phyloP scores from a whole-genome alignment of 2,797 vertebrate species.

The Masticophis lateralis region DNA sequence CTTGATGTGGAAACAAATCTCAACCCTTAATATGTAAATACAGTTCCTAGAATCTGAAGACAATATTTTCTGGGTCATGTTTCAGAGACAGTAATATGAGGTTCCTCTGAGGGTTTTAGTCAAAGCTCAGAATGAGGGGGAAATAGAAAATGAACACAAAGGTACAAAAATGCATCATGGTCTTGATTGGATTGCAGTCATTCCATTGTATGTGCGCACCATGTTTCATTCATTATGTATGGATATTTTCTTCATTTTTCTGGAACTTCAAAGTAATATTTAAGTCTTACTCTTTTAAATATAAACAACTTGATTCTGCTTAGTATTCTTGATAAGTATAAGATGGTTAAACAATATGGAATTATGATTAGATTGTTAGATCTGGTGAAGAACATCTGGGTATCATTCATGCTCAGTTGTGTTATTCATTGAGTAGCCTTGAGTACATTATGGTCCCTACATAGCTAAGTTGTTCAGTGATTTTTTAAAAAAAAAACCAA shows the following conservation, averaged over 20 bases:
- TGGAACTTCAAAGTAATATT: slow-evolving; percentile 42
- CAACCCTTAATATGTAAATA: slow-evolving; percentile 1
- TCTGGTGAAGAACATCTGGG: not conserved
- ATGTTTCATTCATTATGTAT: slow-evolving; percentile 28
- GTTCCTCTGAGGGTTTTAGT: slow-evolving; percentile 26
- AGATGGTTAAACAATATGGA: not conserved
- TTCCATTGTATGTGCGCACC: not conserved
- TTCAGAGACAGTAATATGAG: slow-evolving; percentile 8
- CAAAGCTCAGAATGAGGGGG: not conserved
- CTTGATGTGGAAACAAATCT: slow-evolving; percentile 18
- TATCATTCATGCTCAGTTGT: not conserved
- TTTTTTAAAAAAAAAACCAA: not conserved
- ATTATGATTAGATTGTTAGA: not conserved
- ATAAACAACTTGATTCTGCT: slow-evolving; percentile 29
- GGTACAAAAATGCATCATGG: slow-evolving; percentile 14
- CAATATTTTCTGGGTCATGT: slow-evolving; percentile 32
- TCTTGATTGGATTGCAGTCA: slow-evolving; percentile 16
- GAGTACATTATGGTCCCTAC: not conserved
- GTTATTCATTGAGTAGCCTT: not conserved
- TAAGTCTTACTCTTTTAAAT: slow-evolving; percentile 36
- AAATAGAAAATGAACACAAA: rapidly evolving
- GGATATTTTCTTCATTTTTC: not conserved
- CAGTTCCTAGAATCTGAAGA: not conserved
- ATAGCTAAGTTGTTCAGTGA: not conserved
- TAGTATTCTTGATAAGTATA: slow-evolving; percentile 22